phyloP scores from a whole-genome alignment of 1,140 invertebrate species.

The Diorhabda sublineata region DNA sequence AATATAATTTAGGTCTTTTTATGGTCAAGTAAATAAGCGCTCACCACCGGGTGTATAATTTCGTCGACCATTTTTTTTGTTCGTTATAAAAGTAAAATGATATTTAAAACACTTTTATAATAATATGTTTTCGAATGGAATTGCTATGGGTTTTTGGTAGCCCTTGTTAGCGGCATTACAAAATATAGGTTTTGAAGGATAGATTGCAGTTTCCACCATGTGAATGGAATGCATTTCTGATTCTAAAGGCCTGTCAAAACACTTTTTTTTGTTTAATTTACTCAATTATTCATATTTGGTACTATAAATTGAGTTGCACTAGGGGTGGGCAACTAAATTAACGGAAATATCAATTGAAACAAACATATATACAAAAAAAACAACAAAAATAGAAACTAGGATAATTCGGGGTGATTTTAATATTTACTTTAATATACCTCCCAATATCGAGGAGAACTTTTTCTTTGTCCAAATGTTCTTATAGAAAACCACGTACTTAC shows the following conservation, averaged over 20 bases:
- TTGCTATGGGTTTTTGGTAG: conserved; percentile 17
- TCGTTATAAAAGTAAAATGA: conserved; percentile 18
- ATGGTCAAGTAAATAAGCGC: conserved; percentile 19
- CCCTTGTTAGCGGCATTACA: conserved; percentile 8
- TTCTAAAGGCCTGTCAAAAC: neutral
- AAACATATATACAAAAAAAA: no score
- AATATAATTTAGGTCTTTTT: conserved; percentile 19
- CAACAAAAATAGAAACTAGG: no score
- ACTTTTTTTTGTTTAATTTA: no score
- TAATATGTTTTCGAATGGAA: conserved; percentile 13
- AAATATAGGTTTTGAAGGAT: conserved; percentile 13
- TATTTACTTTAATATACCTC: no score
- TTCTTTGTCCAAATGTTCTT: no score
- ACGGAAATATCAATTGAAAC: no score
- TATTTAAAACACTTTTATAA: conserved; percentile 18
- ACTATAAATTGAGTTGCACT: no score
- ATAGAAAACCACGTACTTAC: no score
- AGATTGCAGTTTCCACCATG: conserved; percentile 13
- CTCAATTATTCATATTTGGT: no score
- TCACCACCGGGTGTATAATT: conserved; percentile 10
- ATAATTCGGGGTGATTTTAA: no score
- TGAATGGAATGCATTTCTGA: conserved; percentile 1
- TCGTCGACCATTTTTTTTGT: conserved; percentile 11
- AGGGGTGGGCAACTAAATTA: no score
- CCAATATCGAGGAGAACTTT: no score